Base-by-base conservation (phyloP, 2,113 vertebrate species). In the Callospermophilus lateralis region DNA sequence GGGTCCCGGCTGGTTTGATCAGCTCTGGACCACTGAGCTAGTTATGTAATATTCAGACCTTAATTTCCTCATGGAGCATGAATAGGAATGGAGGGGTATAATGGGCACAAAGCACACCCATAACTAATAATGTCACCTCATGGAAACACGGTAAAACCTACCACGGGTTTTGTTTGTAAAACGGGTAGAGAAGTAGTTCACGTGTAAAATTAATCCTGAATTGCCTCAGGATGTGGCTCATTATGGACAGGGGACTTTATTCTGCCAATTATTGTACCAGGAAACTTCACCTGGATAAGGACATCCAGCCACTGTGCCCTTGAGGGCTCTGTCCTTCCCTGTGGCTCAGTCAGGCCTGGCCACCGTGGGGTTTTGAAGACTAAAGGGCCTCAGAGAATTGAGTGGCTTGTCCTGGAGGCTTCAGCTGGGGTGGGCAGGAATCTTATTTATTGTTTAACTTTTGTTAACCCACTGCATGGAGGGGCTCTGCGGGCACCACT, bases 111-210 rank as follows among this genome's bases (percentile, higher is more conserved):
- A 68, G n/a, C 28, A 9, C 28, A 5, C 0, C 17, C 91, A 15
- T 28, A 34, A 20, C 39, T 8, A 8, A 32, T 0, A 32, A 10
- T 13, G n/a, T 24, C 6, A 19, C 12, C 16, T 55, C 11, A 10
- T 17, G 45, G 37, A 80, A 13, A 16, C 4, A 1, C 10, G 17
- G 8, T 8, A 26, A 4, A 20, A 24, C 3, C 42, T 9, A 0
- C 3, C 19, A 4, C 8, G 7, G 19, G 32, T 3, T 83, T 65
- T 53, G 65, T 84, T 84, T 39, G 30, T 55, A 16, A 74, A 48
- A 42, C 3, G 1, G 67, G 53, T 8, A 34, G 78, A 26, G 51
- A 72, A 74, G 8, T 8, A 55, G 34, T 45, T 39, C 34, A 2
- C 8, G n/a, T 15, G 53, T 19, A 8, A 20, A 10, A 22, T 34